These are phyloP conservation scores for Marcusenius ussheri DNA, from an alignment of 2,113 vertebrate genomes.

Conservation along the genomic window DNA sequence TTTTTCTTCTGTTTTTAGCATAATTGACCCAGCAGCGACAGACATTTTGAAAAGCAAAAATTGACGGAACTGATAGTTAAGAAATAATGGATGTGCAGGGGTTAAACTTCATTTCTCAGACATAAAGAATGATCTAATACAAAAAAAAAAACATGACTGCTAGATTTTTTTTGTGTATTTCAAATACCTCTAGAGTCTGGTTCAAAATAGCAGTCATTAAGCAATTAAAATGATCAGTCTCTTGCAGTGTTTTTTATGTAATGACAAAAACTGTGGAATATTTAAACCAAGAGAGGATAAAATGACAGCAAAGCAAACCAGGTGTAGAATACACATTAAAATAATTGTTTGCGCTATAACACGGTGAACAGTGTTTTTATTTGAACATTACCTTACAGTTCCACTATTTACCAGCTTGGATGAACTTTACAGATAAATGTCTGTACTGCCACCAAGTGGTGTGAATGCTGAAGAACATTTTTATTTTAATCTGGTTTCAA, in stretches of 20 bases:
- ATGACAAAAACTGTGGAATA: neutral
- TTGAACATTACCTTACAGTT: neutral
- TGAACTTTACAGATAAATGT: conserved; percentile 6
- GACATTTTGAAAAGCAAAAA: neutral
- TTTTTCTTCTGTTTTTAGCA: neutral
- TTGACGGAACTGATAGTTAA: neutral
- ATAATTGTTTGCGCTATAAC: neutral
- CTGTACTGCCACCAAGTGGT: conserved; percentile 47
- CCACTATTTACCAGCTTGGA: neutral
- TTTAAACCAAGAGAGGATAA: neutral
- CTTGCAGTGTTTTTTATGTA: neutral
- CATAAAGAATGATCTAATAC: neutral
- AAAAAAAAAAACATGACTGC: neutral
- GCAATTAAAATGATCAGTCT: neutral
- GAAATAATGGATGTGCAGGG: neutral
- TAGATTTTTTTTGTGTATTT: neutral
- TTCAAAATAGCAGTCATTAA: neutral
- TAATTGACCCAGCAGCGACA: no score
- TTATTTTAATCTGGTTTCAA: neutral
- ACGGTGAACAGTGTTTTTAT: neutral
- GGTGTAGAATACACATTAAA: neutral
- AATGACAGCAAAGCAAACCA: neutral
- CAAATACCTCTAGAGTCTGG: neutral
- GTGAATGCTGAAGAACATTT: conserved; percentile 1
- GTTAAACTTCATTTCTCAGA: neutral